Base-by-base conservation (phyloP, 1,140 invertebrate genomes). In the Heterodera carotae region DNA sequence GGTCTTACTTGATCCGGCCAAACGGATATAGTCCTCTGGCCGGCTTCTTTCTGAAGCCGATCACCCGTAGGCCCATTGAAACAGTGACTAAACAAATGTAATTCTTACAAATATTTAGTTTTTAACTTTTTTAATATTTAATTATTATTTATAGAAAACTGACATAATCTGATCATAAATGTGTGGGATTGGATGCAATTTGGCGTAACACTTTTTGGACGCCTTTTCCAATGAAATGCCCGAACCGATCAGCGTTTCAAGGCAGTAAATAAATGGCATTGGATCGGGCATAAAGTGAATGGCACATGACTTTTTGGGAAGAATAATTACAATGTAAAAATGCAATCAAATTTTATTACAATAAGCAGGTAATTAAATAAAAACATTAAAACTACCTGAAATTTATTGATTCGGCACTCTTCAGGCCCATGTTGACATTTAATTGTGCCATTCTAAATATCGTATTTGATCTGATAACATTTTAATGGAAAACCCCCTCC, bases 351-450 rank as follows among this genome's bases (percentile, higher is more conserved):
- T 56, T 53, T 8, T 53, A 53, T 53, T 53, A 22, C 8, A 18
- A 53, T 22, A 15, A 18, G 3, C 3, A 53, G 10, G 4, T 70
- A 2, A 7, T 70, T 70, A 69, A 2, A 6, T 70, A 70, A 48
- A 48, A 53, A 18, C 48, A 56, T 22, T 22, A 56, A 56, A 56
- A 4, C 22, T 22, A 56, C 48, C 15, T 78, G 53, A 59, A 66
- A 78, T 59, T 79, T 77, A 43, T 78, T 78, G 53, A 78, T 78
- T n/a, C 29, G 33, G 39, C 77, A 78, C 69, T 78, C 77, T 27
- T 78, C 77, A 12, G 8, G 29, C 7, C 77, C 77, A 53, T 78
- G 77, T 74, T 78, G 77, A 31, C 77, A 78, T 36, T 53, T 36
- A 31, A 78, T 78, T 62, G 76, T 78, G 25, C 60, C 77, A 31